A percentile compares a stretch with the other conserved stretches of the same genome.
Conservation (phyloP, 2,797 vertebrate species). For the Micropoecilia bifurca region DNA sequence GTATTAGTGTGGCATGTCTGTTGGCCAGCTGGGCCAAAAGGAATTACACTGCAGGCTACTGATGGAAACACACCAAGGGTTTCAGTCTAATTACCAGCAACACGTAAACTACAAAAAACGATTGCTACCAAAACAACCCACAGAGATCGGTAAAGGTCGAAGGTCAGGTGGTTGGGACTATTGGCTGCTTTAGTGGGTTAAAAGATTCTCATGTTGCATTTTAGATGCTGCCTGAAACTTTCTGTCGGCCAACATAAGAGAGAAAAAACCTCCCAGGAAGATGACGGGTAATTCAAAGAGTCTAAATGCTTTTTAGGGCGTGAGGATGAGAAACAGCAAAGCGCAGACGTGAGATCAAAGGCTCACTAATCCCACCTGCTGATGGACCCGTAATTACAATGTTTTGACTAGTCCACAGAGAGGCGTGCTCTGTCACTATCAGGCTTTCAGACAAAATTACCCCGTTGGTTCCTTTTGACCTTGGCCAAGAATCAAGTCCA, state of each 20-base stretch:
- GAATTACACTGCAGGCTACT: too few relatives aligned
- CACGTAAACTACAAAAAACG: not conserved
- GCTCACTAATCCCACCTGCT: constrained; percentile 46
- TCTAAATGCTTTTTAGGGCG: constrained; percentile 33
- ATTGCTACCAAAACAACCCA: not conserved
- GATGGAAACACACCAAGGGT: not conserved
- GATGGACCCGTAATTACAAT: constrained; percentile 50
- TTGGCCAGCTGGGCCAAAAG: too few relatives aligned
- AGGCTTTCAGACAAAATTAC: constrained; percentile 10
- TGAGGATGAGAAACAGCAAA: constrained; percentile 49
- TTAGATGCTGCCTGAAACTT: constrained; percentile 1
- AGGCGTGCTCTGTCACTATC: constrained; percentile 11
- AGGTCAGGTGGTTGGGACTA: not conserved
- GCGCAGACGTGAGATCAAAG: constrained; percentile 61
- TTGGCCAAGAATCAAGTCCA: not conserved
- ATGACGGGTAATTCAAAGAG: constrained; percentile 37
- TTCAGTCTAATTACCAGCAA: not conserved
- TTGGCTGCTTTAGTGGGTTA: not conserved
- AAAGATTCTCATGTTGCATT: constrained; percentile 19
- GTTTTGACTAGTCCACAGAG: constrained; percentile 51
- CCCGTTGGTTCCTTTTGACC: not conserved
- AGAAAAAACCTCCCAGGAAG: constrained; percentile 7
- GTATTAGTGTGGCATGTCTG: too few relatives aligned
- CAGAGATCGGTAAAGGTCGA: not conserved
- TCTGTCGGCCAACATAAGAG: not conserved